A percentile compares a stretch with the other conserved stretches of the same genome.
phyloP scores from a whole-genome alignment of 1,140 invertebrate genomes.

The Philaenus spumarius region DNA sequence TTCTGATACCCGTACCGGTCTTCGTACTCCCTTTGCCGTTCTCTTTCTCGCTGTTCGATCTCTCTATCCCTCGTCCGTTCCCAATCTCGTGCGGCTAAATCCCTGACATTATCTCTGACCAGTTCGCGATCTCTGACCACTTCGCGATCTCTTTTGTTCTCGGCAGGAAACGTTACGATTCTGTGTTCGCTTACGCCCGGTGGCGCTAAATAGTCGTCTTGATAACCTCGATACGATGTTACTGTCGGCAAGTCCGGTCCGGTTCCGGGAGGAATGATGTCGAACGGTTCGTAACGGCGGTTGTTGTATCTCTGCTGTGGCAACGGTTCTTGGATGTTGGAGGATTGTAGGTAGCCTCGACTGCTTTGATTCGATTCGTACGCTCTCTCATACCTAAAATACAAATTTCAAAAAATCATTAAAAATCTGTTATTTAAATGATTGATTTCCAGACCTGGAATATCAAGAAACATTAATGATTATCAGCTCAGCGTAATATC shows the following conservation, averaged over 20 bases:
- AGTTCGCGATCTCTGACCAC: not conserved
- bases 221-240: not conserved
- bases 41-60: conserved; percentile 21
- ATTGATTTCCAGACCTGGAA: too few relatives aligned
- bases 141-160: not conserved
- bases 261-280: conserved; percentile 2
- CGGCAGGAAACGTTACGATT: not conserved
- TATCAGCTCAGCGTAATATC: too few relatives aligned
- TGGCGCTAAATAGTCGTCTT: not conserved
- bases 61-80: conserved; percentile 28
- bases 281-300: conserved; percentile 4
- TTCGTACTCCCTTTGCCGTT: conserved; percentile 26
- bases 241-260: not conserved
- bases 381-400: too few relatives aligned
- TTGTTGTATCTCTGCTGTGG: not conserved
- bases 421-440: too few relatives aligned
- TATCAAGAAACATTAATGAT: too few relatives aligned
- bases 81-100: conserved; percentile 16
- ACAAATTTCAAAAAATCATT: too few relatives aligned
- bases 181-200: not conserved
- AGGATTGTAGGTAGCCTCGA: not conserved
- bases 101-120: not conserved
- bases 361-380: not conserved
- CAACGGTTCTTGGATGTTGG: not conserved
- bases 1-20: not conserved